These are phyloP conservation scores for Tachina grossa DNA, from an alignment of 2,888 invertebrate species.

Conservation along the genomic window DNA sequence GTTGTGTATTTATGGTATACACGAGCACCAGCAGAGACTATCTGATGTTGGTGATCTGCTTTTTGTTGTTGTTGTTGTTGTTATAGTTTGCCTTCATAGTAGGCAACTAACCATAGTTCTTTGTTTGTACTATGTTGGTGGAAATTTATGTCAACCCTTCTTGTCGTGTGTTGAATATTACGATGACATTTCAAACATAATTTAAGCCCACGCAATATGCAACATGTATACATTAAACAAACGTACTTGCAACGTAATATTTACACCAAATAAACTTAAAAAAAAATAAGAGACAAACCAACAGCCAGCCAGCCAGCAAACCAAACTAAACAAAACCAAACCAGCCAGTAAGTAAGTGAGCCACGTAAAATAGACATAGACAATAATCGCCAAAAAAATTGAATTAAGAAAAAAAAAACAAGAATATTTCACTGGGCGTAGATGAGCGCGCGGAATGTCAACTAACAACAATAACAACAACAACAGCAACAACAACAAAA, in stretches of 20 bases:
- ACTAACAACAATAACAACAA: constrained; percentile 1
- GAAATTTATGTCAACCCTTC: constrained; percentile 83
- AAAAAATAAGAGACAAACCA: constrained; percentile 10
- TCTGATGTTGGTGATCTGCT: constrained; percentile 72
- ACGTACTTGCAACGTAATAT: constrained; percentile 65
- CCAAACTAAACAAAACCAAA: too few species aligned
- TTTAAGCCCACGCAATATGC: constrained; percentile 82
- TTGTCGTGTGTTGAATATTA: constrained; percentile 83
- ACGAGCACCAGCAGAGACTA: constrained; percentile 52
- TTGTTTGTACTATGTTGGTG: constrained; percentile 80
- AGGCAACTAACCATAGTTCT: constrained; percentile 55
- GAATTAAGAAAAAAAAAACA: constrained; percentile 49
- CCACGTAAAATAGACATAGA: constrained; percentile 61
- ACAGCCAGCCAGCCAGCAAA: constrained; percentile 29
- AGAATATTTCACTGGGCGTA: constrained; percentile 71
- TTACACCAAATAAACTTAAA: constrained; percentile 62
- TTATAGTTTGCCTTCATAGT: constrained; percentile 66
- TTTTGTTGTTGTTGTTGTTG: constrained; percentile 60
- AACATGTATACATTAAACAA: constrained; percentile 58
- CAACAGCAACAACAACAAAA: constrained; percentile 16
- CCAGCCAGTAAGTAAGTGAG: constrained; percentile 37
- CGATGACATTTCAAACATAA: constrained; percentile 83
- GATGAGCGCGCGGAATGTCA: constrained; percentile 71
- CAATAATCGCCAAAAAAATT: constrained; percentile 65
- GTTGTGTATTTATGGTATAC: constrained; percentile 60